Base-by-base conservation (phyloP, 2,113 vertebrate species). In the Anoplopoma fimbria region DNA sequence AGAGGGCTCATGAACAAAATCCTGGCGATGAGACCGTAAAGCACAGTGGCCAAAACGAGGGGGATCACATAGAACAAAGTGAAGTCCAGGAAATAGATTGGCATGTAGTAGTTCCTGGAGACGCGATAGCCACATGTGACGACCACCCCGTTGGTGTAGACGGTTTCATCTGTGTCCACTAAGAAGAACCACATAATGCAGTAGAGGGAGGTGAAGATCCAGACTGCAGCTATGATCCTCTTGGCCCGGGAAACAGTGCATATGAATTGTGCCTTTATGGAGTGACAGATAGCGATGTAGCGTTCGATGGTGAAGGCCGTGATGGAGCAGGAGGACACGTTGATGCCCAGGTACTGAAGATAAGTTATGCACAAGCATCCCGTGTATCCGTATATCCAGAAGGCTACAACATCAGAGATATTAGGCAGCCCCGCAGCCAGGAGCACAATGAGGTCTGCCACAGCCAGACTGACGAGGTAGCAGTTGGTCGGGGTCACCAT, bases 101-200 rank as follows among this genome's bases (percentile, higher is more conserved):
- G 97, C 95, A 96, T 93, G 90, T 97, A 97, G 75, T 97, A 94
- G 77, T 90, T 95, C 75, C 96, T 93, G 55, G 96, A 96, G 74
- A 96, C 94, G 0, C 95, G 93, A 88, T 97, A 97, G 87, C 95
- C 96, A 6, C 97, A 96, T 25, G 78, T 95, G 84, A 96, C 95
- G 55, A 95, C 95, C 31, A 93, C 90, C 4, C 96, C 96, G 0
- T 97, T 95, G 1, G 89, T 87, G 38, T 96, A 96, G 75, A 87
- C 89, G 2, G 93, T 94, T 70, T 97, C 94, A 5, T 95, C 88
- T 0, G 93, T 96, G 93, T 97, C 96, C 92, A 96, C 96, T 62
- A 97, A 89, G 91, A 97, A 97, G 93, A 97, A 96, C 97, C 97
- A 97, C 95, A 97, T 95, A 25, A 95, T 93, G 51, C 96, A 96